Evolutionary conservation across 2,888 invertebrate species (phyloP).

Genomic region (Liposcelis brunnea): DNA sequence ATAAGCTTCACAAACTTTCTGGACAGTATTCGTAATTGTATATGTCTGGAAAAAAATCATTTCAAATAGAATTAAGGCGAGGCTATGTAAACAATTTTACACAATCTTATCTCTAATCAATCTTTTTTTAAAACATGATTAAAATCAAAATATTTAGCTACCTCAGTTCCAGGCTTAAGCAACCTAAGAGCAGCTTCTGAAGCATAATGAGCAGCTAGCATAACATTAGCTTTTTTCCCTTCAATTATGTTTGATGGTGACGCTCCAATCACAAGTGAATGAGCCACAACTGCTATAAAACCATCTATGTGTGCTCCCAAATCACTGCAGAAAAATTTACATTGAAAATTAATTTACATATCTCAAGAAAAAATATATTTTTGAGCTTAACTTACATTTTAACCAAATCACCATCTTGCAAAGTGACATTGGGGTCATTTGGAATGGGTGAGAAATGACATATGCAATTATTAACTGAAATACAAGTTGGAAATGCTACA

Average conservation of each 20-base stretch:
- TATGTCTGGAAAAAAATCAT: slow-evolving; percentile 48
- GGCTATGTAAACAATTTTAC: neutral
- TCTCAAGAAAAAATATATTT: slow-evolving; percentile 5
- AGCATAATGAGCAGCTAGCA: slow-evolving; percentile 87
- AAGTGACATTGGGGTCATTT: slow-evolving; percentile 70
- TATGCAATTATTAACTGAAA: slow-evolving; percentile 97
- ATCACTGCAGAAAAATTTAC: slow-evolving; percentile 45
- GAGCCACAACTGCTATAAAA: slow-evolving; percentile 94
- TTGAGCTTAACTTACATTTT: slow-evolving; percentile 67
- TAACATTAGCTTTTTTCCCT: slow-evolving; percentile 85
- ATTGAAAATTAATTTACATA: slow-evolving; percentile 4
- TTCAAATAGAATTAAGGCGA: slow-evolving; percentile 12
- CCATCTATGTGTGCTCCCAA: slow-evolving; percentile 98
- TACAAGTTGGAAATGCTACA: slow-evolving; percentile 97
- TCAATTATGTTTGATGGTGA: slow-evolving; percentile 52
- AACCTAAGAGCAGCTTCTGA: slow-evolving; percentile 89
- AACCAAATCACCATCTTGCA: slow-evolving; percentile 86
- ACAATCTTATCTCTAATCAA: slow-evolving; percentile 8
- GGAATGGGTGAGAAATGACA: slow-evolving; percentile 96
- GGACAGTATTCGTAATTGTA: slow-evolving; percentile 77
- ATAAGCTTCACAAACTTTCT: slow-evolving; percentile 80
- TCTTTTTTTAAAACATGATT: slow-evolving; percentile 11
- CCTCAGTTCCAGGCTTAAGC: slow-evolving; percentile 79
- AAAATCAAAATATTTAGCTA: slow-evolving; percentile 25
- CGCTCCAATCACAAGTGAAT: slow-evolving; percentile 80